Evolutionary conservation across 2,888 invertebrate genomes (phyloP), one percentile per base, ranked within the genome.

Genomic region (Petrophora chlorosata): DNA sequence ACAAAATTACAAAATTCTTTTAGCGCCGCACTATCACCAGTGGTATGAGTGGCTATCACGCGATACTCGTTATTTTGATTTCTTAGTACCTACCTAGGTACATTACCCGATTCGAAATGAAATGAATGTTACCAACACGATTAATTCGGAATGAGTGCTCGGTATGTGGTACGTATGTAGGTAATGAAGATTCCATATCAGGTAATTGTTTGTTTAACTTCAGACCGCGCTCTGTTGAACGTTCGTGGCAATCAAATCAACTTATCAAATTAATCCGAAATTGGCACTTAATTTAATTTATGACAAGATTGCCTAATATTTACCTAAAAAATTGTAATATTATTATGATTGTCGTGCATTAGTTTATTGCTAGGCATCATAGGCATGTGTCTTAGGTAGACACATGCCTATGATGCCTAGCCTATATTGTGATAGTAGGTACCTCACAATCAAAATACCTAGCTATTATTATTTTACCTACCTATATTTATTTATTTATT

Each of bases 41-140:
- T 75, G 71, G 68, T 74, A 65, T 15, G 43, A 49, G 49, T 23
- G 2, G 58, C 56, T 69, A 79, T 71, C 86, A 86, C 83, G 86
- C 85, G 70, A 85, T 60, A 61, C 66, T 66, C 63, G 74, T 79
- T 81, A 85, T 84, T 85, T 85, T 83, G 84, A 86, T 85, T 85
- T 86, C 80, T 77, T 75, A 72, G 61, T 73, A 73, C 63, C n/a
- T n/a, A n/a, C n/a, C n/a, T n/a, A 13, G 7, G 4, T 13, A 73
- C 63, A 51, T 61, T 65, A 58, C 56, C 66, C 61, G 63, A 69
- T 70, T 69, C 73, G 61, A 70, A 79, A 79, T 78, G 70, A 72
- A 82, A 81, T 82, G 79, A 72, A 76, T 71, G 72, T 65, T 65
- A 72, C 64, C 76, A 77, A 79, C 71, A 75, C 74, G 66, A 81